Conservation (phyloP, 2,113 vertebrate species). For the Chamaetylas fuelleborni region DNA sequence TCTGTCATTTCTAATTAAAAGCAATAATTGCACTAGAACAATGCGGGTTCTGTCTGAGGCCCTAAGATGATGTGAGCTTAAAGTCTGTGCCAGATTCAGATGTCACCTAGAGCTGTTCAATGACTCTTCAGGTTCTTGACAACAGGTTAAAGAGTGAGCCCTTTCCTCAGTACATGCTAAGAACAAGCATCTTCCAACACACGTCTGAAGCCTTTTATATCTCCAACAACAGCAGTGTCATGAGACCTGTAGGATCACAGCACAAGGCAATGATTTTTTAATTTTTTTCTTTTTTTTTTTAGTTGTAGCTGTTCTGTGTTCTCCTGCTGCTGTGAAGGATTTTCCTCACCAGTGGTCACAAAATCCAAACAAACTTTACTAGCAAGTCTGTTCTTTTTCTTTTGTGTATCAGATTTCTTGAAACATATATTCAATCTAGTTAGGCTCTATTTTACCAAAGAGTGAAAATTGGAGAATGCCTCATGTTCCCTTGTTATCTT, state of each 20-base stretch:
- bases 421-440: neutral
- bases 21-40: neutral
- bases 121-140: neutral
- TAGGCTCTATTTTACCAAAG: neutral
- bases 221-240: neutral
- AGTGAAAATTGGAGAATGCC: neutral
- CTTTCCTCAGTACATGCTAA: neutral
- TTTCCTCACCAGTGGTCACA: neutral
- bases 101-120: neutral
- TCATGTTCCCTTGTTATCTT: neutral
- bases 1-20: neutral
- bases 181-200: neutral
- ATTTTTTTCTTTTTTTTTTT: too few relatives aligned
- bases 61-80: neutral
- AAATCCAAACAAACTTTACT: neutral
- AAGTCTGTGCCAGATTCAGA: neutral
- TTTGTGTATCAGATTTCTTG: neutral
- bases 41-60: neutral
- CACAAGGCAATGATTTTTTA: neutral
- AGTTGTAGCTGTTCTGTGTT: too few relatives aligned
- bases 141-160: neutral
- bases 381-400: neutral
- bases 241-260: neutral
- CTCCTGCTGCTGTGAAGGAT: neutral
- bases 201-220: neutral